Percentiles rank a stretch among this genome's conserved stretches.
phyloP scores from a whole-genome alignment of 2,113 vertebrate genomes.

The Nibea coibor region DNA sequence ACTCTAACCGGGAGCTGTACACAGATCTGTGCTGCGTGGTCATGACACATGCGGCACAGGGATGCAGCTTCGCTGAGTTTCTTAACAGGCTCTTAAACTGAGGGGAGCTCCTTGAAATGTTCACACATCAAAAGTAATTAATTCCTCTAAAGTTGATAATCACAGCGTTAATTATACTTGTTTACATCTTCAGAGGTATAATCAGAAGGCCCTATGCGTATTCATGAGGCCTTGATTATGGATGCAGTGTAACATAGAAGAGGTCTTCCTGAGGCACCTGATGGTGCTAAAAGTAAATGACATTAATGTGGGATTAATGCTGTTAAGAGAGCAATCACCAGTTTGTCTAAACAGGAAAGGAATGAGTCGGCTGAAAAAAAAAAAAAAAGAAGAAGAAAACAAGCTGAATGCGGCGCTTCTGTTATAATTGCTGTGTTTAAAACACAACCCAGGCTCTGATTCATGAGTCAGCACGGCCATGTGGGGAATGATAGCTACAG shows the following conservation, averaged over 20 bases:
- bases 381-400: not conserved
- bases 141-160: slow-evolving; percentile 66
- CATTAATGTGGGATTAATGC: slow-evolving; percentile 53
- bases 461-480: too few species aligned
- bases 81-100: slow-evolving; percentile 43
- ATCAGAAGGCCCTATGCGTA: slow-evolving; percentile 55
- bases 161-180: slow-evolving; percentile 61
- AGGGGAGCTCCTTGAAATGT: slow-evolving; percentile 42
- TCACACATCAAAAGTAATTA: slow-evolving; percentile 62
- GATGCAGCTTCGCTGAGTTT: slow-evolving; percentile 18
- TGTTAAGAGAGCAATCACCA: slow-evolving; percentile 37
- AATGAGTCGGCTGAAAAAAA: not conserved
- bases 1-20: not conserved
- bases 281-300: slow-evolving; percentile 30
- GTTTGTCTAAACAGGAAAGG: slow-evolving; percentile 39
- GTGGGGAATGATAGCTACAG: not conserved
- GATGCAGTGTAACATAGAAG: slow-evolving; percentile 46
- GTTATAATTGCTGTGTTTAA: not conserved
- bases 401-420: not conserved
- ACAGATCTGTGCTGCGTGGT: not conserved
- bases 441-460: not conserved
- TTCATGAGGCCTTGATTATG: slow-evolving; percentile 65
- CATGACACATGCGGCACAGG: not conserved
- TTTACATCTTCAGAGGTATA: slow-evolving; percentile 63
- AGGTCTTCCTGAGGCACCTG: slow-evolving; percentile 48